A percentile compares a stretch with the other conserved stretches of the same genome.
These are phyloP conservation scores for Ptychobarbus kaznakovi DNA, from an alignment of 2,797 vertebrate genomes.

Conservation along the genomic window DNA sequence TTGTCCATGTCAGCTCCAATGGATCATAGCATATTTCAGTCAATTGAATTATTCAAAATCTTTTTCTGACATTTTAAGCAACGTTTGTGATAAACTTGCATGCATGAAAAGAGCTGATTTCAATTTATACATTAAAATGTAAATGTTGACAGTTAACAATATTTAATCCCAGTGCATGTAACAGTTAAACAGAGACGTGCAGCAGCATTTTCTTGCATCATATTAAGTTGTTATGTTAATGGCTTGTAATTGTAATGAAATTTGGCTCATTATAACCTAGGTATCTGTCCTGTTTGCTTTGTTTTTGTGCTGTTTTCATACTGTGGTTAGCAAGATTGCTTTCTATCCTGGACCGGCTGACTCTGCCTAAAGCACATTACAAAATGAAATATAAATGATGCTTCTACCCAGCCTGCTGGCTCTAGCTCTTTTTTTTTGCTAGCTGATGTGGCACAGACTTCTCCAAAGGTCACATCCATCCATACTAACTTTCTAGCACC, in stretches of 20 bases:
- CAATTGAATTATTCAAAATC: neutral
- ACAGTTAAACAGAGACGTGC: conserved; percentile 4
- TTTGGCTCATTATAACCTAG: conserved; percentile 2
- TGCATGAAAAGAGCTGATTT: neutral
- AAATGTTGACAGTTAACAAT: neutral
- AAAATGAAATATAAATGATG: conserved; percentile 60
- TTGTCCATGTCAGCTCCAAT: conserved; percentile 24
- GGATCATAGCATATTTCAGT: conserved; percentile 4
- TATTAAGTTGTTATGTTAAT: conserved; percentile 5
- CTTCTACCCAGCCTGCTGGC: conserved; percentile 43
- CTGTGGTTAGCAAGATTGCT: conserved; percentile 12
- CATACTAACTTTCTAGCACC: conserved; percentile 2
- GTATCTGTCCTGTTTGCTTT: conserved; percentile 2
- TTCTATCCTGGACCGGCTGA: conserved; percentile 13
- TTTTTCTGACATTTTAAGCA: conserved; percentile 28
- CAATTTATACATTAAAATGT: neutral
- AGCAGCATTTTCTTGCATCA: neutral
- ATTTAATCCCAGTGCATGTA: neutral
- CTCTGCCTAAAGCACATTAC: conserved; percentile 53
- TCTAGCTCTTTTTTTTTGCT: conserved; percentile 10
- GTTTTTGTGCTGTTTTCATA: conserved; percentile 5
- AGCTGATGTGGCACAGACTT: conserved; percentile 27
- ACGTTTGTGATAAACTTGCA: neutral
- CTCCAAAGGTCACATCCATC: conserved; percentile 45
- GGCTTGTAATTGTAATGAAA: neutral